Conservation (phyloP, 1,140 invertebrate genomes). For the Venturia canescens region DNA sequence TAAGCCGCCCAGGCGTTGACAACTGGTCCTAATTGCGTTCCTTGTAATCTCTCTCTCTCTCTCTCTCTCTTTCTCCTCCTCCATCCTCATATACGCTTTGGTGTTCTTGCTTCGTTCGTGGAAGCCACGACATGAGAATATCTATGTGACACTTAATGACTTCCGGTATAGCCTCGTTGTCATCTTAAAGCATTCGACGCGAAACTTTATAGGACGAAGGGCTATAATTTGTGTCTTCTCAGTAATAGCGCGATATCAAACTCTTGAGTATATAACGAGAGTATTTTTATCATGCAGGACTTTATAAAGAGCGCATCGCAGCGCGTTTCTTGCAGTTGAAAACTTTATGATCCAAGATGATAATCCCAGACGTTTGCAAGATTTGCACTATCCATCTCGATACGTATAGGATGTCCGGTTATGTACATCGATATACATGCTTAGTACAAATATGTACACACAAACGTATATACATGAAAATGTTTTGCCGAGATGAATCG, state of each 20-base stretch:
- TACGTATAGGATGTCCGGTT: background rate
- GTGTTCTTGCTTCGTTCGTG: constrained; percentile 27
- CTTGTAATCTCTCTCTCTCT: constrained; percentile 53
- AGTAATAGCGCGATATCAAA: background rate
- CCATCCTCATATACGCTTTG: constrained; percentile 15
- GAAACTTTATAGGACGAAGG: background rate
- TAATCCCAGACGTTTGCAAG: constrained; percentile 3
- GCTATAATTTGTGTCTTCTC: constrained; percentile 1
- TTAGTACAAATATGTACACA: background rate
- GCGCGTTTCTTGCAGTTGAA: background rate
- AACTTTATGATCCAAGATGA: background rate
- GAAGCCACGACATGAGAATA: constrained; percentile 20
- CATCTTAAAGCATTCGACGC: background rate
- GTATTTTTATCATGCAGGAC: background rate
- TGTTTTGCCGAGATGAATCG: constrained; percentile 15
- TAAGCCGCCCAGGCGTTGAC: constrained; percentile 50
- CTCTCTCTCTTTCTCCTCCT: constrained; percentile 49
- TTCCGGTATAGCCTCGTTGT: constrained; percentile 40
- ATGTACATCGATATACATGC: background rate
- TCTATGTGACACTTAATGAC: constrained; percentile 58
- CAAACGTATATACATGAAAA: background rate
- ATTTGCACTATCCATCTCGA: background rate
- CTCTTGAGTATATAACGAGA: background rate
- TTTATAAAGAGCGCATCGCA: constrained; percentile 2
- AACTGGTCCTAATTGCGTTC: constrained; percentile 62